Percentiles rank a stretch among this genome's conserved stretches.
Evolutionary conservation across 2,113 vertebrate genomes (phyloP).

Genomic region (Lanius collurio): DNA sequence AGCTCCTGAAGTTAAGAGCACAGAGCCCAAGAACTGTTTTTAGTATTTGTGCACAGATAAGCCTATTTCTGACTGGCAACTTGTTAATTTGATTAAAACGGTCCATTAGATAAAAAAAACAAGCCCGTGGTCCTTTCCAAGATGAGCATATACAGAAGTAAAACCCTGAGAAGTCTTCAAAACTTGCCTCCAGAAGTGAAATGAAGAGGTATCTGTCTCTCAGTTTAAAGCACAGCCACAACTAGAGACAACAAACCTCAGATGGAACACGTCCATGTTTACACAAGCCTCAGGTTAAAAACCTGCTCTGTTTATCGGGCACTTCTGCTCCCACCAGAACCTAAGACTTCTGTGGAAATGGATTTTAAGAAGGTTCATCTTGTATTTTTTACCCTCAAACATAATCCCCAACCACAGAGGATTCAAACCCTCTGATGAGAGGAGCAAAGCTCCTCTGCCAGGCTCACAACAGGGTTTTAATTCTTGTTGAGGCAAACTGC

Average conservation of each 20-base stretch:
- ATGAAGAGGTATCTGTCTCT: background rate
- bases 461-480: background rate
- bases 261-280: accelerated
- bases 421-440: background rate
- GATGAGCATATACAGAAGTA: background rate
- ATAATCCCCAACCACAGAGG: background rate
- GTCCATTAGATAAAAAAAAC: background rate
- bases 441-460: background rate
- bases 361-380: background rate
- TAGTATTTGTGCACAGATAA: background rate
- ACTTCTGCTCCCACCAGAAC: background rate
- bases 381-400: background rate
- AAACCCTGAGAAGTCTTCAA: background rate
- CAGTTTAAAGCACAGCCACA: background rate
- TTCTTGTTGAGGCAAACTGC: background rate
- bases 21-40: background rate
- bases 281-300: background rate
- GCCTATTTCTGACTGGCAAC: background rate
- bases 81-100: background rate
- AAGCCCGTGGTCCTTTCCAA: background rate
- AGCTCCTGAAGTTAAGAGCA: background rate
- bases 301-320: background rate
- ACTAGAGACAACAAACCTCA: background rate
- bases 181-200: background rate
- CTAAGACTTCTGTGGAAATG: background rate